phyloP scores from a whole-genome alignment of 2,888 invertebrate species.

The Phalera bucephala region DNA sequence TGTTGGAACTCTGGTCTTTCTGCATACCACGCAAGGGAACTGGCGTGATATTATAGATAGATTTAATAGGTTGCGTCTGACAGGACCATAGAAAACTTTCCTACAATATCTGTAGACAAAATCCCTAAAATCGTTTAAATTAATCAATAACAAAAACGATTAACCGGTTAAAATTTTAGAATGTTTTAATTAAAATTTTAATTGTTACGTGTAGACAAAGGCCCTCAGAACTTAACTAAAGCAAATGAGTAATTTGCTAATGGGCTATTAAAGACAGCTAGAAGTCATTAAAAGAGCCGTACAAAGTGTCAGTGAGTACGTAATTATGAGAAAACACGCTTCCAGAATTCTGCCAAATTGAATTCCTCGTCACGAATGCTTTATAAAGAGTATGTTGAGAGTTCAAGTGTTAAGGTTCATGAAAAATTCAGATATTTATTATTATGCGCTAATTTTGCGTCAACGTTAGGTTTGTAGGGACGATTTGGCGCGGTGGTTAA shows the following conservation, averaged over 20 bases:
- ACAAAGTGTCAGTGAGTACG: constrained; percentile 40
- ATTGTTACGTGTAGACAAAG: constrained; percentile 38
- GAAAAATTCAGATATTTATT: too few species aligned
- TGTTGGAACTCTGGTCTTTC: too few species aligned
- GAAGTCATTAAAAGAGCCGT: constrained; percentile 42
- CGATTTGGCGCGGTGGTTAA: too few species aligned
- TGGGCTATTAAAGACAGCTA: constrained; percentile 49
- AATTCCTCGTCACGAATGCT: constrained; percentile 19
- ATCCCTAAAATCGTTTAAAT: too few species aligned
- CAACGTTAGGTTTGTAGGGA: too few species aligned
- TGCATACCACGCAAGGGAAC: too few species aligned
- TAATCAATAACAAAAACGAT: not conserved
- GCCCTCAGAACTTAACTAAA: constrained; percentile 25
- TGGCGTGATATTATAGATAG: too few species aligned
- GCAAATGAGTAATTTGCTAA: constrained; percentile 45
- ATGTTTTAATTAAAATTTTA: constrained; percentile 42
- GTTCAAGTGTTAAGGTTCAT: not conserved
- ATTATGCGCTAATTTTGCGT: too few species aligned
- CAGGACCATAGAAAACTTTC: not conserved
- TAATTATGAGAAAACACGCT: constrained; percentile 39
- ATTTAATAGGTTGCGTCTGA: not conserved
- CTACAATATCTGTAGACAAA: too few species aligned
- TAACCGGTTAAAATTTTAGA: constrained; percentile 11
- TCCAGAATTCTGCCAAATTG: constrained; percentile 31
- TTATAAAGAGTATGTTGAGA: not conserved